Base-by-base conservation (phyloP, 2,797 vertebrate species). In the Notoglanidium macrostoma region DNA sequence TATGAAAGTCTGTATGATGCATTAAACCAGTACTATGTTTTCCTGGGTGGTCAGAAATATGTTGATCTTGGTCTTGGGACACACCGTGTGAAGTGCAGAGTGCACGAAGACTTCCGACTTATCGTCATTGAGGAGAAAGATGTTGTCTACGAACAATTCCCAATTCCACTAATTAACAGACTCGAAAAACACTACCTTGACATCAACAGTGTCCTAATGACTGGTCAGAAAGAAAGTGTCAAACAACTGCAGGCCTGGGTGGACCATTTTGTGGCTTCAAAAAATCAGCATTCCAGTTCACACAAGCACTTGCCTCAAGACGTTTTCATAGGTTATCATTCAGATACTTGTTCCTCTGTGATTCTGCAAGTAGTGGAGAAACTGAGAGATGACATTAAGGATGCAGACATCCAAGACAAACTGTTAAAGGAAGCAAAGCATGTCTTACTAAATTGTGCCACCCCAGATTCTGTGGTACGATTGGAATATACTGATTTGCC, bases 1-100 rank as follows among this genome's bases (percentile, higher is more conserved):
- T 99, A 99, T 0, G 98, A 99, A 96, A 99, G 98, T 92, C 96
- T 99, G 12, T 99, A 99, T 0, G 98, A 99, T 7, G 98, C 98
- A 1, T 96, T 99, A 46, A 99, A 99, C 91, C 98, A 99, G 84
- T 99, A 99, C 94, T 99, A 99, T 0, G 98, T 99, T 10, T 96
- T 93, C 90, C 95, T 99, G 2, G 98, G 97, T 3, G 97, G 96
- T 78, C 98, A 99, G 92, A 98, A 98, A 90, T 99, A 99, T 5
- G 97, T 99, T 68, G 98, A 99, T 74, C 90, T 99, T 55, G 98
- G 98, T 0, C 95, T 99, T 81, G 98, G 98, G 65, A 99, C 97
- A 11, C 98, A 99, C 83, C 96, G 98, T 17, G 98, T 99, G 79
- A 99, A 99, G 91, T 99, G 98, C 87, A 95, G 98, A 21, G 98